phyloP scores from a whole-genome alignment of 2,888 invertebrate genomes.

The Pollenia amentaria region DNA sequence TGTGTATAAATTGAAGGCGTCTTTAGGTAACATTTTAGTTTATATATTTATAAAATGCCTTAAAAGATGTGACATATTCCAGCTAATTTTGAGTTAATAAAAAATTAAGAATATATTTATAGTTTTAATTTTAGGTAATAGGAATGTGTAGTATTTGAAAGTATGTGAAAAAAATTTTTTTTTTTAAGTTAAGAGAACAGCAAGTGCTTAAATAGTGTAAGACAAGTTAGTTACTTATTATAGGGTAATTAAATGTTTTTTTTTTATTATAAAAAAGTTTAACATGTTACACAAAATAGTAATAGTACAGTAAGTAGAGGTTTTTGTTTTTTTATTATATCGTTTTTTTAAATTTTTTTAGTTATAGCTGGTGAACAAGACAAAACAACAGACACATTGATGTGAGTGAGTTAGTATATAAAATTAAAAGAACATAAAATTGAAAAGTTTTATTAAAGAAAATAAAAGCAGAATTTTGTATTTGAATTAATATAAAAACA shows the following conservation, averaged over 20 bases:
- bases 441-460: slow-evolving; percentile 24
- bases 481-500: slow-evolving; percentile 43
- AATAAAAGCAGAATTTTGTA: slow-evolving; percentile 25
- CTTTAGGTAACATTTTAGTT: slow-evolving; percentile 55
- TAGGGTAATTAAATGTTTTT: slow-evolving; percentile 54
- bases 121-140: slow-evolving; percentile 23
- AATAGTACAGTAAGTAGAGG: slow-evolving; percentile 18
- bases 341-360: slow-evolving; percentile 26
- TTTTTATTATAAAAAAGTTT: slow-evolving; percentile 20
- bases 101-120: slow-evolving; percentile 41
- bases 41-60: slow-evolving; percentile 59
- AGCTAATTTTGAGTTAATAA: slow-evolving; percentile 65
- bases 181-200: slow-evolving; percentile 26
- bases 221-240: slow-evolving; percentile 58
- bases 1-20: slow-evolving; percentile 51
- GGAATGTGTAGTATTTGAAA: slow-evolving; percentile 14
- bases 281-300: slow-evolving; percentile 34
- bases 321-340: slow-evolving; percentile 34
- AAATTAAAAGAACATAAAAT: slow-evolving; percentile 72
- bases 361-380: slow-evolving; percentile 81
- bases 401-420: slow-evolving; percentile 82
- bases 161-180: neutral
- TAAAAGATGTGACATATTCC: slow-evolving; percentile 68
- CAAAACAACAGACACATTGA: slow-evolving; percentile 84
- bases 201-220: slow-evolving; percentile 68